phyloP scores from a whole-genome alignment of 2,113 vertebrate genomes.

The Eurypyga helias region DNA sequence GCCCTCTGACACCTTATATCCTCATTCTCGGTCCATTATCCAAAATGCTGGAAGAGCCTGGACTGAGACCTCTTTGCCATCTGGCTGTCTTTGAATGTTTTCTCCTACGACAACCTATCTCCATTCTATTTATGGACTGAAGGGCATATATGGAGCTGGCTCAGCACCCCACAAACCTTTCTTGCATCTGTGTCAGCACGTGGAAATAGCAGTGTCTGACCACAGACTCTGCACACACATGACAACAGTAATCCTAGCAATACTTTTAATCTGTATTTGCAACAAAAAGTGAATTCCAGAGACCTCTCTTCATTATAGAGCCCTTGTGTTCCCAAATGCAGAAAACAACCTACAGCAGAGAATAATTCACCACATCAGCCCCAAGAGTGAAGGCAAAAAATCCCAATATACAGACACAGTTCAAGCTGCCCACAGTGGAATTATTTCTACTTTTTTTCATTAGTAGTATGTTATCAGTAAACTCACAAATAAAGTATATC shows the following conservation, averaged over 20 bases:
- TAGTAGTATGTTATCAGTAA: not conserved
- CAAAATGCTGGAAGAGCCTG: not conserved
- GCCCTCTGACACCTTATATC: not conserved
- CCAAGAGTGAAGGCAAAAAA: not conserved
- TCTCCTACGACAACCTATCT: not conserved
- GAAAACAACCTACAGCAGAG: not conserved
- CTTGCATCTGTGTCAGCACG: not conserved
- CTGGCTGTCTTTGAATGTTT: slow-evolving; percentile 3
- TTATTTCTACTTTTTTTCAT: not conserved
- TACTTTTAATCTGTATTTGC: not conserved
- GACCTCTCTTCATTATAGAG: not conserved
- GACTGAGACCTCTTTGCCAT: not conserved
- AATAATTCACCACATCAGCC: not conserved
- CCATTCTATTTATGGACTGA: slow-evolving; percentile 11
- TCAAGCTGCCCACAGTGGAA: not conserved
- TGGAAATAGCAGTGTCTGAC: not conserved
- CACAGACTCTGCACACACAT: rapidly evolving
- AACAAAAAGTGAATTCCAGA: not conserved
- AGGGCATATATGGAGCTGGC: not conserved
- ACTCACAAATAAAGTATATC: not conserved
- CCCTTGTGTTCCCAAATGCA: not conserved
- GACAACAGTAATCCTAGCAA: not conserved
- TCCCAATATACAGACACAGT: not conserved
- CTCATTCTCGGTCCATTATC: not conserved
- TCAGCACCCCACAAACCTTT: not conserved